These are phyloP conservation scores for Nesidiocoris tenuis DNA, from an alignment of 2,888 invertebrate species.

Conservation along the genomic window DNA sequence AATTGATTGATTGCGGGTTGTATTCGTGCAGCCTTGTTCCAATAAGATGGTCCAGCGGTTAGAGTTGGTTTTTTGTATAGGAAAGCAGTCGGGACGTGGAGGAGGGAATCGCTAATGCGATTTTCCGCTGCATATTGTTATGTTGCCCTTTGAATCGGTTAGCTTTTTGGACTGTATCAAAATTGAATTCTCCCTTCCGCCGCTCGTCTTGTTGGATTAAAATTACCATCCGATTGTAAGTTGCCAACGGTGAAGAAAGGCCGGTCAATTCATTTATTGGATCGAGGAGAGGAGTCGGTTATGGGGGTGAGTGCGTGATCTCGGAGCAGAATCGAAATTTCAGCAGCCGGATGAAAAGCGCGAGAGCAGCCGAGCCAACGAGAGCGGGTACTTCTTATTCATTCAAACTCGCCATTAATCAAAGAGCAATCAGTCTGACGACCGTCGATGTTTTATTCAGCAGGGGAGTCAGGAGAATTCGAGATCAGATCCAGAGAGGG, in stretches of 20 bases:
- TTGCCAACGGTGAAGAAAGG: background rate
- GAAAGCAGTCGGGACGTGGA: too few species aligned
- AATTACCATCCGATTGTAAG: background rate
- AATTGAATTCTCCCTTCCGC: too few species aligned
- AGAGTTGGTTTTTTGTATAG: too few species aligned
- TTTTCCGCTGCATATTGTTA: too few species aligned
- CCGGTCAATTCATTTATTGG: background rate
- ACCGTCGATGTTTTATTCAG: constrained; percentile 12
- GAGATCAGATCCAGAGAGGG: background rate
- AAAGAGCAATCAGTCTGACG: constrained; percentile 15
- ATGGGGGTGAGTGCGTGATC: background rate
- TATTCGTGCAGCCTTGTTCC: too few species aligned
- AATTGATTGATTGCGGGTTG: too few species aligned
- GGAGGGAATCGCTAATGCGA: too few species aligned
- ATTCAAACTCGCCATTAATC: constrained; percentile 15
- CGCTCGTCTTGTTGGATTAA: background rate
- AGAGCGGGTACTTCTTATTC: background rate
- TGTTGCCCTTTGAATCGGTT: too few species aligned
- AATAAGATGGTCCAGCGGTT: too few species aligned
- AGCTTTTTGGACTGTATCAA: too few species aligned
- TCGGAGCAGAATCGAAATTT: background rate
- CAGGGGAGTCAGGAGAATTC: constrained; percentile 4
- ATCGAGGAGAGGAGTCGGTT: background rate
- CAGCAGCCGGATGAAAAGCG: background rate
- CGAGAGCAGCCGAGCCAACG: background rate